Base-by-base conservation (phyloP, 2,888 invertebrate species). In the Tenthredo notha region DNA sequence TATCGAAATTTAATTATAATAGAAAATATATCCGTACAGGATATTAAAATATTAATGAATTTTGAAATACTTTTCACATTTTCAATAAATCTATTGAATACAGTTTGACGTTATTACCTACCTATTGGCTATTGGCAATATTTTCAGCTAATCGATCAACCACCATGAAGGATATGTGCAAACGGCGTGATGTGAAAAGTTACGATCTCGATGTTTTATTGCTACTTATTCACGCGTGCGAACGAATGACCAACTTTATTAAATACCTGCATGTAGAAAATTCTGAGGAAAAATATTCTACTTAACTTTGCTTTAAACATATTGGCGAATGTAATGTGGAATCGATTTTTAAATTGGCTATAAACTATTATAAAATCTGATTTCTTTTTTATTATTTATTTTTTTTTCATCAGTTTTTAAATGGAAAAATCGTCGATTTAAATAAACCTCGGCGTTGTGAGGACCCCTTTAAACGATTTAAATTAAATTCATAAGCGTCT, bases 61-160 rank as follows among this genome's bases (percentile, higher is more conserved):
- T 70, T 70, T 5, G 0, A 70, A 33, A 12, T 18, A 70, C 4
- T 33, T 33, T 12, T 37, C 33, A 70, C 18, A 33, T 33, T 15
- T 7, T 37, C 18, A 37, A 37, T 33, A 37, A 37, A 70, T 61
- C 12, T 37, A 37, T 37, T 15, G 6, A 70, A 70, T 70, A 70
- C 18, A 6, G 70, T 70, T 70, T 70, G 6, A 70, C 18, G 70
- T n/a, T 37, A 37, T 33, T 7, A 18, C 67, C 33, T 7, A 61
- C 9, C 6, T 37, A 43, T 74, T 74, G 43, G 72, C 6, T 37
- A 43, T 74, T 74, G 43, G 72, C 12, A 74, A 43, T 74, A 43
- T n/a, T 74, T 74, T 74, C 12, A 12, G 43, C 72, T 21, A 43
- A 21, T 74, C 72, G n/a, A 74, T 74, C 43, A 74, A 21, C n/a